Evolutionary conservation across 2,113 vertebrate species (phyloP).

Genomic region (Lanius collurio): DNA sequence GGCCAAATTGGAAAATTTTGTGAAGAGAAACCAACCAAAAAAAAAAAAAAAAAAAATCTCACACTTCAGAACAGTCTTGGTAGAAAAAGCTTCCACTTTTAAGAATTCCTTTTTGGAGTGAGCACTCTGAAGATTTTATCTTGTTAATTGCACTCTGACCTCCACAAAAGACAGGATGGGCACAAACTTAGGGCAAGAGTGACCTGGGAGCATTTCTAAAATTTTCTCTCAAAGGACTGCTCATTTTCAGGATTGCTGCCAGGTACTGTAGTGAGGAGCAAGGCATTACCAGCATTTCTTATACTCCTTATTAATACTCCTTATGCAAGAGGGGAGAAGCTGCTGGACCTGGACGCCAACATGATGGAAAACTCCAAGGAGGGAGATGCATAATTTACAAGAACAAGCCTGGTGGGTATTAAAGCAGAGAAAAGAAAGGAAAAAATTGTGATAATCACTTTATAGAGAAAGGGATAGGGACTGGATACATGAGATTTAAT

Average conservation of each 20-base stretch:
- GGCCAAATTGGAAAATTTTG: not conserved
- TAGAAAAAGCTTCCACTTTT: not conserved
- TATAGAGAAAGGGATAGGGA: not conserved
- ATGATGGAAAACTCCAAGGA: fast-evolving
- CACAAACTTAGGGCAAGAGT: not conserved
- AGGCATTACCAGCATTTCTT: not conserved
- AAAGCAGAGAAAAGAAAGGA: not conserved
- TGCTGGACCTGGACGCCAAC: not conserved
- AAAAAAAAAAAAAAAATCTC: not conserved
- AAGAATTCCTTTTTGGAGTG: not conserved
- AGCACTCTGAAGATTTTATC: not conserved
- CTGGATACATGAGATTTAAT: not conserved
- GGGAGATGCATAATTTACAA: fast-evolving
- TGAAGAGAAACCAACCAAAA: not conserved
- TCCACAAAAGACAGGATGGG: not conserved
- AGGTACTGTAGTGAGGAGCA: not conserved
- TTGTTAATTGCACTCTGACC: not conserved
- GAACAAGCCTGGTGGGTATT: not conserved
- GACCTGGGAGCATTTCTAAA: not conserved
- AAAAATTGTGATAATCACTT: not conserved
- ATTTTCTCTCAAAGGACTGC: not conserved
- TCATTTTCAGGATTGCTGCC: not conserved
- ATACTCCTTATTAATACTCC: not conserved
- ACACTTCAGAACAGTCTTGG: not conserved
- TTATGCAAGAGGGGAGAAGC: not conserved